These are phyloP conservation scores for Hylia prasina DNA, from an alignment of 2,113 vertebrate species.

Conservation along the genomic window DNA sequence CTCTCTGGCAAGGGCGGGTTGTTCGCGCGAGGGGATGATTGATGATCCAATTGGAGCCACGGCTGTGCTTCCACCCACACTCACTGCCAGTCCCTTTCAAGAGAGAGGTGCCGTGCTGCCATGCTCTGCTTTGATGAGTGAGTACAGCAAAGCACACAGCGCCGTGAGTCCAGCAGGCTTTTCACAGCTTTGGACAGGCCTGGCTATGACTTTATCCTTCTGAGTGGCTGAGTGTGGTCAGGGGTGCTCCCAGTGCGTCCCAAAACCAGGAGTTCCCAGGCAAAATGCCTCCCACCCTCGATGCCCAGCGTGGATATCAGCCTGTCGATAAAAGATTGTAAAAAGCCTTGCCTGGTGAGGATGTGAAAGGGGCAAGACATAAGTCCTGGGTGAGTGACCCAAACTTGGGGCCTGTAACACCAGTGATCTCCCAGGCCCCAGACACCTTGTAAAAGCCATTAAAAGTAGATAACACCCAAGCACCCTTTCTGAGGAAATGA, in stretches of 20 bases:
- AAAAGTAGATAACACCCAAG: not conserved
- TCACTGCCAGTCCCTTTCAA: not conserved
- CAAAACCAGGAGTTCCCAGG: not conserved
- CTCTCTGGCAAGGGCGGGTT: not conserved
- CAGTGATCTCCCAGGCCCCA: not conserved
- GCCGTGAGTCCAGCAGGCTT: not conserved
- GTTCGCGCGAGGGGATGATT: not conserved
- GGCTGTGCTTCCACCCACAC: not conserved
- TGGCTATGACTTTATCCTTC: not conserved
- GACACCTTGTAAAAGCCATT: not conserved
- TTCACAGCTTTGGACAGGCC: not conserved
- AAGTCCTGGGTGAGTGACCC: not conserved
- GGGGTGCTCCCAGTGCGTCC: accelerated
- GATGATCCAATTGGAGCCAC: not conserved
- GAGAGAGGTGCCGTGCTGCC: not conserved
- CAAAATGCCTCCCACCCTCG: not conserved
- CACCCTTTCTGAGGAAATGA: not conserved
- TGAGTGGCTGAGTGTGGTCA: not conserved
- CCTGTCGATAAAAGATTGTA: not conserved
- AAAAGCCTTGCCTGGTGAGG: not conserved
- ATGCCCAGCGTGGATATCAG: not conserved
- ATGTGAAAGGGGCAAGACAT: not conserved
- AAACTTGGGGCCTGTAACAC: not conserved
- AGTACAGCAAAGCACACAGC: not conserved
- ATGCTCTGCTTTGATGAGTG: not conserved